Base-by-base conservation (phyloP, 92 coral and sea anemone genomes). In the Epizoanthus fatuus region DNA sequence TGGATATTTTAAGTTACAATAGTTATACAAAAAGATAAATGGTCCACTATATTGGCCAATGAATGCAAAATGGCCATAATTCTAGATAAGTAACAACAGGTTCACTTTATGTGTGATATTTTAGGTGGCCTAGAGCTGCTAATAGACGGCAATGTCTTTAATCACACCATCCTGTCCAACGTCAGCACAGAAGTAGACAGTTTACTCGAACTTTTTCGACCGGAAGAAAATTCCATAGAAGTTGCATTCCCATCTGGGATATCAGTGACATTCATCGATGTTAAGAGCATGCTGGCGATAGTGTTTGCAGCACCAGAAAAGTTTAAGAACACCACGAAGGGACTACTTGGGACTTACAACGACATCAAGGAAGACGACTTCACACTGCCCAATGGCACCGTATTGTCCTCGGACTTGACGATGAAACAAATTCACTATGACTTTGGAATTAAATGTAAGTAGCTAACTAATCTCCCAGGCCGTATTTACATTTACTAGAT, bases 261-360 rank as follows among this genome's bases (percentile, higher is more conserved):
- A 64, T 83, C 94, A 22, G 94, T 84, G 4, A 87, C 84, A 67
- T 25, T 75, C 44, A 74, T 85, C 52, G 80, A 80, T 17, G 29
- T 81, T 29, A 79, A 75, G 39, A 72, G 75, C 3, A 69, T 91
- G 94, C 39, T 91, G 88, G 66, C 89, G 44, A 87, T 91, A 7
- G 91, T 82, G 1, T 59, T 91, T 7, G 80, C 86, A 29, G 74
- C 82, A 1, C 81, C 83, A 19, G 89, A 87, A 0, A 65, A 42
- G 63, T 91, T 42, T 55, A 83, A 83, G 78, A 87, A 87, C 69
- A 62, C 37, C 55, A 91, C 91, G 49, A 91, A 40, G 54, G 94
- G 94, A 12, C 85, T 91, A 32, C 82, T 91, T 68, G 94, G 94
- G 35, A 88, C 87, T 11, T 91, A 88, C 85, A 86, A 90, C 38